Evolutionary conservation across 2,888 invertebrate species (phyloP), one percentile per base, ranked within the genome.

Genomic region (Pyrgus malvae): DNA sequence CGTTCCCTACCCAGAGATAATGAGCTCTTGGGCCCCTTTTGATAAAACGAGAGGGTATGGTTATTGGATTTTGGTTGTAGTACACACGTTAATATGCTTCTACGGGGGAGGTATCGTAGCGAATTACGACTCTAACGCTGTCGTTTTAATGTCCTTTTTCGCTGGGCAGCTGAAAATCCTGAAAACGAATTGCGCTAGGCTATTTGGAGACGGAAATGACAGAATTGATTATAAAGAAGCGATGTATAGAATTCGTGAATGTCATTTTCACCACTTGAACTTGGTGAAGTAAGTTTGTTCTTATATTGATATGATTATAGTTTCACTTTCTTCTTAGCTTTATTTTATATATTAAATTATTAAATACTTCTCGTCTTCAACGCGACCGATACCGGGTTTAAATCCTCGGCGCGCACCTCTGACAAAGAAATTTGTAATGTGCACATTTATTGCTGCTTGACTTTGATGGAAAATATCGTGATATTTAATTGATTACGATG

Each of bases 81-180:
- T 75, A 37, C 86, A 89, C 33, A 55, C 69, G 0, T 53, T 76
- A 16, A 76, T 82, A 38, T 80, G 77, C 54, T 68, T 78, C n/a
- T 85, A 86, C 38, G 89, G 88, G 0, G 87, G 85, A 1, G 77
- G 81, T 5, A 77, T 87, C 1, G 80, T 88, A 0, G 86, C 83
- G 0, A 78, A 62, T 64, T 90, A 80, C 59, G 90, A 90, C 62
- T 72, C 83, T 41, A 83, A 82, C 35, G 78, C 84, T 2, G 73
- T 89, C 0, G 79, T 76, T 0, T 55, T 89, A 61, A 89, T 90
- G 83, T 61, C 78, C 0, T 89, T 89, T 72, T 80, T 87, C 46
- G 64, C 78, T 56, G 89, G 85, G 1, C 90, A 90, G 54, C 57
- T 89, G 8, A 74, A 81, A 48, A 49, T 89, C 11, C 56, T 90